phyloP scores from a whole-genome alignment of 1,140 invertebrate genomes.

The Meloidogyne floridensis region DNA sequence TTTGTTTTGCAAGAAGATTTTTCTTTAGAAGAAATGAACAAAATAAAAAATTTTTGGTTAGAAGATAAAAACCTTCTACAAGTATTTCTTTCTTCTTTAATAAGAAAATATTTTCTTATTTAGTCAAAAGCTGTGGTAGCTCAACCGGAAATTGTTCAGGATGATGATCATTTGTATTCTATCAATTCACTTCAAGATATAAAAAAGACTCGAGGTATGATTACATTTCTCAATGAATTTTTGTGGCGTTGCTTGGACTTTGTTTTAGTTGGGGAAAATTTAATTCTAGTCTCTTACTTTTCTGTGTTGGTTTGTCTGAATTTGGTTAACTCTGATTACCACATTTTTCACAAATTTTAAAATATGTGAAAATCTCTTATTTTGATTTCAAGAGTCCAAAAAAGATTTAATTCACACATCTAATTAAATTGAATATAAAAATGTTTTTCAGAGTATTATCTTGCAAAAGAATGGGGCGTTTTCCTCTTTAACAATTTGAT shows the following conservation, averaged over 20 bases:
- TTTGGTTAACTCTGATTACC: too few relatives aligned
- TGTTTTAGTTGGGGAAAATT: neutral
- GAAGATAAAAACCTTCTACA: constrained; percentile 27
- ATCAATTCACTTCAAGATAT: neutral
- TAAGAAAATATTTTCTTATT: neutral
- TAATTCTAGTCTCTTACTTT: neutral
- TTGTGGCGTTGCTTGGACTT: neutral
- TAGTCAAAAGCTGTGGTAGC: neutral
- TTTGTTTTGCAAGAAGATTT: constrained; percentile 44
- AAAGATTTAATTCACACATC: neutral
- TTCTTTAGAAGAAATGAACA: constrained; percentile 32
- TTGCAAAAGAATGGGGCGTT: constrained; percentile 28
- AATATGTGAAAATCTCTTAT: too few relatives aligned
- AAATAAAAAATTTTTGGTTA: constrained; percentile 26
- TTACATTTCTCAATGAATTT: neutral
- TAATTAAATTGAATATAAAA: neutral
- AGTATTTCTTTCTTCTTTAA: neutral
- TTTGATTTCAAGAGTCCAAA: too few relatives aligned
- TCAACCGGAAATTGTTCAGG: neutral
- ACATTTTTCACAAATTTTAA: too few relatives aligned
- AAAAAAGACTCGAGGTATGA: constrained; percentile 3
- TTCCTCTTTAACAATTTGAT: constrained; percentile 30
- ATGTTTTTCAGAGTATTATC: constrained; percentile 36
- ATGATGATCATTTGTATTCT: constrained; percentile 6
- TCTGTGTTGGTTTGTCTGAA: too few relatives aligned